Evolutionary conservation across 2,113 vertebrate genomes (phyloP), one percentile per base, ranked within the genome.

Genomic region (Mobula birostris): DNA sequence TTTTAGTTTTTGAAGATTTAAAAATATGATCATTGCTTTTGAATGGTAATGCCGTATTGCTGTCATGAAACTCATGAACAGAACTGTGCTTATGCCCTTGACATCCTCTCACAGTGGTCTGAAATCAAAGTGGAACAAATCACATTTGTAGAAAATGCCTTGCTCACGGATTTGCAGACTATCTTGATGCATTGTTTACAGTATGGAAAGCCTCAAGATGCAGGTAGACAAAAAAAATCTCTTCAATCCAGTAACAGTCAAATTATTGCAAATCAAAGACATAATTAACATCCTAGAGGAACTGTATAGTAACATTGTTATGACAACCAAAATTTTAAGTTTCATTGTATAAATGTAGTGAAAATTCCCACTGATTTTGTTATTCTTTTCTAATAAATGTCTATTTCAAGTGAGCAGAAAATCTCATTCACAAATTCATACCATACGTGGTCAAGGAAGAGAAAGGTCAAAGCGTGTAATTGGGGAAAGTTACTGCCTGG

Each of bases 61-160:
- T 92, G 90, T 72, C 17, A 72, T n/a, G 4, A 40, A 74, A 93
- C 5, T 8, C 11, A 8, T 9, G 72, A 93, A 74, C 0, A 36
- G 21, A 27, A 40, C 5, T 66, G 61, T 90, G n/a, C 66, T 24
- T 72, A 36, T 29, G 2, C 2, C 36, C 68, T 48, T 27, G 70
- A 74, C 1, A 27, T 93, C 40, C 56, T 93, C 91, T 36, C 27
- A 14, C 40, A 27, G 90, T 74, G 90, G 32, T 93, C 68, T 93
- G 68, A 74, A 36, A 93, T 74, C 21, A 27, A 93, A 93, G 72
- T 48, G 24, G 9, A 93, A 93, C 90, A 56, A 93, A 93, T 48
- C 70, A 27, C 91, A 93, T 36, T 56, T 93, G 4, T 40, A 27
- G 68, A 93, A 76, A 76, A 93, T 74, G 24, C 72, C 8, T 74